A percentile compares a stretch with the other conserved stretches of the same genome.
These are phyloP conservation scores for Pristionchus fissidentatus DNA, from an alignment of 2,888 invertebrate species.

Conservation along the genomic window DNA sequence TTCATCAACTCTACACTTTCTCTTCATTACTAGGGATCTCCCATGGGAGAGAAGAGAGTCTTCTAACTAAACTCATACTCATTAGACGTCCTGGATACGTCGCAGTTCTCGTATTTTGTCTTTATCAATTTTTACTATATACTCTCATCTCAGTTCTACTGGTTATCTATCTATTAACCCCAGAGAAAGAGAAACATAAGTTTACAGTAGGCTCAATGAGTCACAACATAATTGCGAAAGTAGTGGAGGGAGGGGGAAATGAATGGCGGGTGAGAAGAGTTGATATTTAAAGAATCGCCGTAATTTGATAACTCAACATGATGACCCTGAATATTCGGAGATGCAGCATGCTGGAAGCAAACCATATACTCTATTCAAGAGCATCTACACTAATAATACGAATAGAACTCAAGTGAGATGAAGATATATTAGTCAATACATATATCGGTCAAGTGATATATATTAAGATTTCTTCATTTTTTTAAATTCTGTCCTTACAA, in stretches of 20 bases:
- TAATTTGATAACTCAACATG: constrained; percentile 66
- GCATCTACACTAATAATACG: constrained; percentile 75
- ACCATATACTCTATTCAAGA: constrained; percentile 75
- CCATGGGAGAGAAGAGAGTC: neutral
- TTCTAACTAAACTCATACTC: neutral
- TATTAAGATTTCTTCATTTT: no score
- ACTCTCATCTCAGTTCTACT: neutral
- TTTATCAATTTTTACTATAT: neutral
- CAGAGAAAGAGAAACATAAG: constrained; percentile 8
- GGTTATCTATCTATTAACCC: neutral
- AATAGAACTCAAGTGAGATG: constrained; percentile 55
- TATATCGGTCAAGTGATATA: no score
- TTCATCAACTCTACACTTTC: constrained; percentile 28
- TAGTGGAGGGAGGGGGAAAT: neutral
- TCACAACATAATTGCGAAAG: neutral
- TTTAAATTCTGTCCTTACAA: no score
- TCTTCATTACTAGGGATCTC: constrained; percentile 32
- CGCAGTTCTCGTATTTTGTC: neutral
- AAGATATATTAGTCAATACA: neutral
- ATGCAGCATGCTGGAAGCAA: constrained; percentile 72
- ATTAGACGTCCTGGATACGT: neutral
- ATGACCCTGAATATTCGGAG: constrained; percentile 73
- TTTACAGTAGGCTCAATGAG: constrained; percentile 17
- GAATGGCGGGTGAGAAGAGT: neutral
- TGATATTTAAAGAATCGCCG: constrained; percentile 70